Percentiles rank a stretch among this genome's conserved stretches.
These are phyloP conservation scores for Drosophila prolongata DNA, from an alignment of 2,888 invertebrate genomes.

Conservation along the genomic window DNA sequence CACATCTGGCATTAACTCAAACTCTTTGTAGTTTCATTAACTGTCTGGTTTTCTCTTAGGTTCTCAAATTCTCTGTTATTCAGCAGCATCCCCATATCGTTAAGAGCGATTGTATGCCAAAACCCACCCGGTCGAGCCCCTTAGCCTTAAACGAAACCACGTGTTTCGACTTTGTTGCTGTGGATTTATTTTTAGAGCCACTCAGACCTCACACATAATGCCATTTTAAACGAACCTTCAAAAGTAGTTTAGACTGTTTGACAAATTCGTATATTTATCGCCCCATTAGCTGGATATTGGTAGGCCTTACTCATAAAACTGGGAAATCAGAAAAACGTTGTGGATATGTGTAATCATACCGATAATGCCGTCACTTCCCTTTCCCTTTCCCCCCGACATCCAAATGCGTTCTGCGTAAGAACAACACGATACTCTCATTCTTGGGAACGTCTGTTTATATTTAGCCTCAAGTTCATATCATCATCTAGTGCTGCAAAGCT, in stretches of 20 bases:
- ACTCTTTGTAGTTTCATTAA: constrained; percentile 6
- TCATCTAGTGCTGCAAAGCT: constrained; percentile 26
- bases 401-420: constrained; percentile 13
- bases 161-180: constrained; percentile 48
- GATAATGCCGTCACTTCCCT: background rate
- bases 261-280: constrained; percentile 5
- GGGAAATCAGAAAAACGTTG: background rate
- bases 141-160: constrained; percentile 30
- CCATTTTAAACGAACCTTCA: background rate
- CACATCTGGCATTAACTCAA: background rate
- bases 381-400: background rate
- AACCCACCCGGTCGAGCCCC: constrained; percentile 49
- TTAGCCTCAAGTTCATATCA: constrained; percentile 45
- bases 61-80: constrained; percentile 9
- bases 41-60: constrained; percentile 3
- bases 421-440: constrained; percentile 19
- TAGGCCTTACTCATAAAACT: constrained; percentile 8
- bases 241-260: background rate
- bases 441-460: constrained; percentile 36
- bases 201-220: background rate
- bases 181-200: constrained; percentile 10
- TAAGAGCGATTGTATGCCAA: constrained; percentile 4
- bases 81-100: constrained; percentile 20
- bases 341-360: background rate
- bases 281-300: constrained; percentile 2